phyloP scores from a whole-genome alignment of 2,797 vertebrate genomes.

The Channallabes apus region DNA sequence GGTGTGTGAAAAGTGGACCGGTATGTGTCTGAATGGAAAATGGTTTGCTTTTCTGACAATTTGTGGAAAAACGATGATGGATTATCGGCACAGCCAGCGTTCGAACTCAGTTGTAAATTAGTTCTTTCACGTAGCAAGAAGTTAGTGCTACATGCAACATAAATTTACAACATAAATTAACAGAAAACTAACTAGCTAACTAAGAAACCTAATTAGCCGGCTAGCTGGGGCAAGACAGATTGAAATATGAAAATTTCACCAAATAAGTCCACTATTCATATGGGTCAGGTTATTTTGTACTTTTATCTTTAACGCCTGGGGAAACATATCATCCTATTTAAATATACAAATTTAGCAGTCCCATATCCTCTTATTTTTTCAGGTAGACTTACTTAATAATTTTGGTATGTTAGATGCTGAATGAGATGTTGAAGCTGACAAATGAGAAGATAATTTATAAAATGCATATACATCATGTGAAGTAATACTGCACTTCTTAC shows the following conservation, averaged over 20 bases:
- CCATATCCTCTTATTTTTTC: neutral
- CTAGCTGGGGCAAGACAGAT: too few species aligned
- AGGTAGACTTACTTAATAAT: neutral
- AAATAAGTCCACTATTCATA: neutral
- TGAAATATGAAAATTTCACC: neutral
- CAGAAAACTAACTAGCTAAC: too few species aligned
- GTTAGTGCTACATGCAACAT: neutral
- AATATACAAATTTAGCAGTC: neutral
- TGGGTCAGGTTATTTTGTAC: neutral
- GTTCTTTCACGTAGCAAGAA: slow-evolving; percentile 67
- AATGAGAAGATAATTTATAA: neutral
- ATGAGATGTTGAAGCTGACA: too few species aligned
- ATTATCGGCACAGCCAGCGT: slow-evolving; percentile 57
- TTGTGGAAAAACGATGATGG: slow-evolving; percentile 34
- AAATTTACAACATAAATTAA: too few species aligned
- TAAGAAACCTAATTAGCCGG: too few species aligned
- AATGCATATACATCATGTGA: neutral
- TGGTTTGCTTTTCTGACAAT: slow-evolving; percentile 51
- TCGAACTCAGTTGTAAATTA: slow-evolving; percentile 66
- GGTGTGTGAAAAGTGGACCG: slow-evolving; percentile 9
- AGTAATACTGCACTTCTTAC: neutral
- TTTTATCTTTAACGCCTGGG: neutral
- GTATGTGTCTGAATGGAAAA: slow-evolving; percentile 15
- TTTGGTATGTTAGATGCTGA: neutral
- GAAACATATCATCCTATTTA: neutral